Evolutionary conservation across 2,797 vertebrate genomes (phyloP).

Genomic region (Trematomus bernacchii): DNA sequence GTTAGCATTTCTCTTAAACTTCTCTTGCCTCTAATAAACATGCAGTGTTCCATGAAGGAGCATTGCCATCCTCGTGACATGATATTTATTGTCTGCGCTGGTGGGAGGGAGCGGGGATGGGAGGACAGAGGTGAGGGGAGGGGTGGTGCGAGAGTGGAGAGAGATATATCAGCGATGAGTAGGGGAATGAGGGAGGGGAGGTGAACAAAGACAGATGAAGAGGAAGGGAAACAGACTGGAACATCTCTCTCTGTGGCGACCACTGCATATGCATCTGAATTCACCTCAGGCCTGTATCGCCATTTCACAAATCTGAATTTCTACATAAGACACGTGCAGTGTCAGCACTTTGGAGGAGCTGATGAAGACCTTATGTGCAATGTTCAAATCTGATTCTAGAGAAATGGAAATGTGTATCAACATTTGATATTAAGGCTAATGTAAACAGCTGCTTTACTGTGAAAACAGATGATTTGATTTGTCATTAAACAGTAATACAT

Average conservation of each 20-base stretch:
- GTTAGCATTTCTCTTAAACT: slow-evolving; percentile 99
- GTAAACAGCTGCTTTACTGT: slow-evolving; percentile 21
- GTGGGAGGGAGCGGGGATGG: slow-evolving; percentile 84
- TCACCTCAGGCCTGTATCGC: slow-evolving; percentile 12
- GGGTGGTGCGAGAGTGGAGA: slow-evolving; percentile 60
- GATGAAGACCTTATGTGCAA: neutral
- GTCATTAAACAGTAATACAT: too few species aligned
- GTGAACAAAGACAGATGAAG: slow-evolving; percentile 67
- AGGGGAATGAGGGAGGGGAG: slow-evolving; percentile 49
- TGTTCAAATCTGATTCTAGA: slow-evolving; percentile 2
- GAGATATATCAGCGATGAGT: slow-evolving; percentile 71
- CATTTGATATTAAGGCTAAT: slow-evolving; percentile 30
- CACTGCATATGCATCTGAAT: slow-evolving; percentile 21
- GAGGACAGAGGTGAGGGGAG: slow-evolving; percentile 80
- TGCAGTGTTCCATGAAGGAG: slow-evolving; percentile 99
- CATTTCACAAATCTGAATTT: neutral
- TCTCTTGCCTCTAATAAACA: slow-evolving; percentile 99
- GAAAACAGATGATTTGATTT: neutral
- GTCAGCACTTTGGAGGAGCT: slow-evolving; percentile 30
- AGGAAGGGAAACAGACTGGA: slow-evolving; percentile 49
- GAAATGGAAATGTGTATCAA: slow-evolving; percentile 24
- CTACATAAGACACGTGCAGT: slow-evolving; percentile 8
- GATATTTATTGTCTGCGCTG: slow-evolving; percentile 98
- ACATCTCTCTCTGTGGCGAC: slow-evolving; percentile 63
- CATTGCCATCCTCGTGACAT: slow-evolving; percentile 96